Evolutionary conservation across 2,113 vertebrate genomes (phyloP), one percentile per base, ranked within the genome.

Genomic region (Bostrychus sinensis): DNA sequence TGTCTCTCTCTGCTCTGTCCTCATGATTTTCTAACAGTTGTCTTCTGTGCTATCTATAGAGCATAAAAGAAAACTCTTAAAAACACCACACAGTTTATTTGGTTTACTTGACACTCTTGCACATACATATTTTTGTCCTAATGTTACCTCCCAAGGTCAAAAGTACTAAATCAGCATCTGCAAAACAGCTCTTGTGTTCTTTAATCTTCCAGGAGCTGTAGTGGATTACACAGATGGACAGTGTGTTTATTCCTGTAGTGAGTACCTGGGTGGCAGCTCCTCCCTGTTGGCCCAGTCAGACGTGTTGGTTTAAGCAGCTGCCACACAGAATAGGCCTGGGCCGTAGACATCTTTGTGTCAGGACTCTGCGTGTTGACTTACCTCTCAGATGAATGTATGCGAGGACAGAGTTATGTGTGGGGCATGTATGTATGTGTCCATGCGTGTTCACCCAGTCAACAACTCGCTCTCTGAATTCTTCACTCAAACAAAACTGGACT

Each of bases 261-360:
- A 32, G 8, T 5, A 32, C 30, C 30, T 28, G 48, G 12, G 23
- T 28, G 48, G 19, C 48, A 9, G 48, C 46, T 50, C 46, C 20
- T 58, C 54, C 25, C 30, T 28, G 26, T 66, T 70, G 32, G 55
- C 30, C 30, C 30, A 50, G 70, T 53, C 41, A 68, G 50, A 48
- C 59, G 42, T 65, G 60, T 66, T 48, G 0, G n/a, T 62, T 65
- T 62, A 62, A 68, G 58, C 38, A 17, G 54, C 54, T 56, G 66
- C 66, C 32, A n/a, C 9, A 34, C 16, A 54, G 30, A 34, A 54
- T 8, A 32, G 7, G n/a, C 16, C 11, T 34, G 3, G 30, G 30
- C 51, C 51, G 23, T 16, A 56, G 20, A 23, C 5, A 20, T 7
- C 51, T 55, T 58, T 42, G 11, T 50, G 39, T 23, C 13, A 32